phyloP scores from a whole-genome alignment of 2,888 invertebrate species.

The Creontiades dilutus region DNA sequence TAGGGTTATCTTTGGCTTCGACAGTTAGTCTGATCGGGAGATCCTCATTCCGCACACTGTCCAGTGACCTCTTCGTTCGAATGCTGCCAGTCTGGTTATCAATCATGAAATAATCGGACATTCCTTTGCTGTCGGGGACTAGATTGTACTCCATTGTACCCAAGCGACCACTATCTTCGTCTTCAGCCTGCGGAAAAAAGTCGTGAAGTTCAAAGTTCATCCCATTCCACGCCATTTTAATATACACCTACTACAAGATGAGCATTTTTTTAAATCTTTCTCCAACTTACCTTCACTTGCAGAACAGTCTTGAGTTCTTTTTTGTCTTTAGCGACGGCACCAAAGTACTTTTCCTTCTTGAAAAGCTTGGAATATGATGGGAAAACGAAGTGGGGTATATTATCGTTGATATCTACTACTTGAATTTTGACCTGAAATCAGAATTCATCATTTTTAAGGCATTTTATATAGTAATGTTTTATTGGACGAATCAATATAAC shows the following conservation, averaged over 20 bases:
- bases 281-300: conserved; percentile 84
- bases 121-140: conserved; percentile 78
- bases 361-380: conserved; percentile 84
- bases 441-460: not conserved
- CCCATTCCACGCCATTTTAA: too few species aligned
- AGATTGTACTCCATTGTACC: conserved; percentile 87
- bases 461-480: too few species aligned
- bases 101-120: conserved; percentile 85
- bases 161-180: conserved; percentile 90
- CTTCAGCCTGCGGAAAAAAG: conserved; percentile 83
- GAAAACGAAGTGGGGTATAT: conserved; percentile 89
- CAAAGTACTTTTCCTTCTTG: conserved; percentile 82
- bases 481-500: too few species aligned
- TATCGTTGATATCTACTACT: conserved; percentile 93
- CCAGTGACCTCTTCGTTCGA: conserved; percentile 86
- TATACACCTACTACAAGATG: too few species aligned
- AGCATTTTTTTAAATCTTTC: too few species aligned
- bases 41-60: conserved; percentile 82
- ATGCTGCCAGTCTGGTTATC: conserved; percentile 88
- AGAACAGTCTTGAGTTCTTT: conserved; percentile 86
- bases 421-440: conserved; percentile 85
- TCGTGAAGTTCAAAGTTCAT: too few species aligned
- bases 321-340: conserved; percentile 87
- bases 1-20: conserved; percentile 87
- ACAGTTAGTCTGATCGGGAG: conserved; percentile 88